Percentiles rank a stretch among this genome's conserved stretches.
phyloP scores from a whole-genome alignment of 2,797 vertebrate species.

The Scomberomorus guttatus region DNA sequence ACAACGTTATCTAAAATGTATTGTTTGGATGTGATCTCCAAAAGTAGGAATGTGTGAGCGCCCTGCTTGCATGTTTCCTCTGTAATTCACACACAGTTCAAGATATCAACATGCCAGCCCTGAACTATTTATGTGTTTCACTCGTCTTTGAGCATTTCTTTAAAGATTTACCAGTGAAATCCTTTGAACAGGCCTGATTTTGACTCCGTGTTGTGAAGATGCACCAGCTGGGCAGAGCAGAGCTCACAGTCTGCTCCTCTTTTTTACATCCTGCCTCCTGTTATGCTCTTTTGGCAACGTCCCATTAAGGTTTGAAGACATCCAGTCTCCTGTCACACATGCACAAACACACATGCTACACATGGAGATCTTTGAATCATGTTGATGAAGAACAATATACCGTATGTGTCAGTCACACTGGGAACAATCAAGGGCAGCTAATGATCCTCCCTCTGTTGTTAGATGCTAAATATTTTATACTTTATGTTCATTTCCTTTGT shows the following conservation, averaged over 20 bases:
- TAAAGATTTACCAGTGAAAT: not conserved
- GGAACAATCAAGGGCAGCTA: not conserved
- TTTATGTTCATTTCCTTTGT: slow-evolving; percentile 5
- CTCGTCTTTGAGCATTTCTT: slow-evolving; percentile 12
- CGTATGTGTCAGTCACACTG: not conserved
- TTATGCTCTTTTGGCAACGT: not conserved
- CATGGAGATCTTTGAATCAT: not conserved
- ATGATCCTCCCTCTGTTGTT: not conserved
- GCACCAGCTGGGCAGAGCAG: slow-evolving; percentile 23
- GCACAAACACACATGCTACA: not conserved
- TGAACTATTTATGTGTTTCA: not conserved
- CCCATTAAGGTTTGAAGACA: slow-evolving; percentile 21
- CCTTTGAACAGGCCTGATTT: not conserved
- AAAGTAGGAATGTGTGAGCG: no score
- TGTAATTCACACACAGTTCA: not conserved
- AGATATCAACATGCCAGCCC: not conserved
- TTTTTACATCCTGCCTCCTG: slow-evolving; percentile 7
- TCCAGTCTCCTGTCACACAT: not conserved
- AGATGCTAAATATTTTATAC: not conserved
- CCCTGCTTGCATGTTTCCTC: not conserved
- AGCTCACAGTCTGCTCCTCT: not conserved
- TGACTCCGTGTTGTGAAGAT: not conserved
- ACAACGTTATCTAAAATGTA: no score
- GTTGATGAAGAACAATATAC: not conserved
- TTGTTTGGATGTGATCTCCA: not conserved